phyloP scores from a whole-genome alignment of 2,888 invertebrate species.

The Drosophila acutilabella region DNA sequence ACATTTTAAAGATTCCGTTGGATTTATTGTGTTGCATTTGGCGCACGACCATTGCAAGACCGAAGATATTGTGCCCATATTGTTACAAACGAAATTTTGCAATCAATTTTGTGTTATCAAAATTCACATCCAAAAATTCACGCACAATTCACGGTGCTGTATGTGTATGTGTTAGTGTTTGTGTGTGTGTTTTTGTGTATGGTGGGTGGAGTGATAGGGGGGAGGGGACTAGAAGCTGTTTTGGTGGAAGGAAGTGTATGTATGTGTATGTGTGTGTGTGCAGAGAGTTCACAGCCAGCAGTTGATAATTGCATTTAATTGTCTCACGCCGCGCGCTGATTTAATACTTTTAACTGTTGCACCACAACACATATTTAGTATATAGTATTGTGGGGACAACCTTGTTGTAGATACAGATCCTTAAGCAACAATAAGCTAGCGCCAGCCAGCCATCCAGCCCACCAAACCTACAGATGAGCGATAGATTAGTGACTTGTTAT shows the following conservation, averaged over 20 bases:
- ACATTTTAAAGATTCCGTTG: slow-evolving; percentile 93
- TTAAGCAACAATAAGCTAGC: slow-evolving; percentile 60
- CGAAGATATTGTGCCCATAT: slow-evolving; percentile 96
- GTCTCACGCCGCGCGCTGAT: slow-evolving; percentile 56
- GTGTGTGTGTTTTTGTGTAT: slow-evolving; percentile 24
- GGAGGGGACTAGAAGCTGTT: slow-evolving; percentile 22
- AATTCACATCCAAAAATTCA: slow-evolving; percentile 49
- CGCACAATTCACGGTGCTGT: slow-evolving; percentile 49
- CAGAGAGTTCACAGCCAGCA: slow-evolving; percentile 31
- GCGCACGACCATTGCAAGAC: slow-evolving; percentile 97
- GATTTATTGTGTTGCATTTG: slow-evolving; percentile 94
- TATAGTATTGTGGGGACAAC: slow-evolving; percentile 57
- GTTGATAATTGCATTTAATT: slow-evolving; percentile 56
- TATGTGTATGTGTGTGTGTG: slow-evolving; percentile 7
- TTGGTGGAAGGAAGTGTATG: slow-evolving; percentile 12
- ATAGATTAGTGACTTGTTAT: slow-evolving; percentile 47
- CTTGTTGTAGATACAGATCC: slow-evolving; percentile 67
- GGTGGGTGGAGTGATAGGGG: slow-evolving; percentile 17
- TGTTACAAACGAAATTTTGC: slow-evolving; percentile 22
- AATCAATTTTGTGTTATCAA: slow-evolving; percentile 37
- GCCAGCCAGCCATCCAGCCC: slow-evolving; percentile 55
- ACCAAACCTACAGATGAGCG: slow-evolving; percentile 55
- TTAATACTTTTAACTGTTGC: slow-evolving; percentile 71
- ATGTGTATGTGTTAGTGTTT: slow-evolving; percentile 29
- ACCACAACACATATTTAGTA: slow-evolving; percentile 68